These are phyloP conservation scores for Mercenaria mercenaria DNA, from an alignment of 1,140 invertebrate genomes.

Conservation along the genomic window DNA sequence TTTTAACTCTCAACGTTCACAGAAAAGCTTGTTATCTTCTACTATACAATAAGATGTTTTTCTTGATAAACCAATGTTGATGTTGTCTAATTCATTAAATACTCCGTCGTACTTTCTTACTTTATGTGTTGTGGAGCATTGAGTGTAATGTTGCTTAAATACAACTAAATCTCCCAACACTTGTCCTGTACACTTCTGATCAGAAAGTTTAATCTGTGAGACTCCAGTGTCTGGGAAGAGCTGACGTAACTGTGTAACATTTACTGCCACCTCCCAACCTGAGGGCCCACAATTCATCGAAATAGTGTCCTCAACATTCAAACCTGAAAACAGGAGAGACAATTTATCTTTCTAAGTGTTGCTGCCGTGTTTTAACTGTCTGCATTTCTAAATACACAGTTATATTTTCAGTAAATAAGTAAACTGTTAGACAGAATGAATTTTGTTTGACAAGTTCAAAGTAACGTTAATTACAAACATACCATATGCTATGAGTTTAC, in stretches of 20 bases:
- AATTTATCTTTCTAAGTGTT: background rate
- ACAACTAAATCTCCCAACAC: constrained; percentile 45
- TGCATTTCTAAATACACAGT: background rate
- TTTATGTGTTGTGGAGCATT: constrained; percentile 46
- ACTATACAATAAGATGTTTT: no score
- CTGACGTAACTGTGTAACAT: constrained; percentile 26
- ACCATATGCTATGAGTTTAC: no score
- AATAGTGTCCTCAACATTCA: constrained; percentile 39
- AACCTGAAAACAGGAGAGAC: background rate
- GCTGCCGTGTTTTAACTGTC: background rate
- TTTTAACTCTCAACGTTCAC: no score
- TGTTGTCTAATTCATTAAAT: no score
- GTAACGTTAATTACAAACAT: no score
- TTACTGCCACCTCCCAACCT: constrained; percentile 53
- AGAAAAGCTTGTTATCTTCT: no score
- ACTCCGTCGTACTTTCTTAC: constrained; percentile 33
- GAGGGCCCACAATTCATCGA: constrained; percentile 33
- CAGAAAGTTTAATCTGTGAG: constrained; percentile 57
- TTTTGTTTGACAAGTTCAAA: background rate
- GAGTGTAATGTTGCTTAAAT: constrained; percentile 51
- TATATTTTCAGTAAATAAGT: background rate
- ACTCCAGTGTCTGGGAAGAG: constrained; percentile 53
- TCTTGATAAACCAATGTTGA: no score
- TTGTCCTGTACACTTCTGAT: constrained; percentile 56
- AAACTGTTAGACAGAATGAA: background rate